Evolutionary conservation across 2,797 vertebrate genomes (phyloP).

Genomic region (Acropternis orthonyx): DNA sequence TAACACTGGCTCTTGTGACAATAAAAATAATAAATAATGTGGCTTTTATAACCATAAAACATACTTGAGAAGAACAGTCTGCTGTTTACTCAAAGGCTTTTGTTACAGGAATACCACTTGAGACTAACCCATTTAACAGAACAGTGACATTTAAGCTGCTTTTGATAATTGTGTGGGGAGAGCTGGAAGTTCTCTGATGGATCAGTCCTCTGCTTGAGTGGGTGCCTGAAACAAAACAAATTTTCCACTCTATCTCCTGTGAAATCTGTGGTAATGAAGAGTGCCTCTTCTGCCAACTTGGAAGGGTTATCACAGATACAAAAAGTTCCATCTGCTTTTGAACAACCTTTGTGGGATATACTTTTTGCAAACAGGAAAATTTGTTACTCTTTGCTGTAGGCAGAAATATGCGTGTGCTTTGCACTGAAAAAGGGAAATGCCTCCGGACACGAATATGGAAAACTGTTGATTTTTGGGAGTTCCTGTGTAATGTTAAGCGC

Average conservation of each 20-base stretch:
- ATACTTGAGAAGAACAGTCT: background rate
- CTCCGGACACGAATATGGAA: background rate
- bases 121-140: background rate
- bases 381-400: background rate
- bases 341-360: fast-evolving
- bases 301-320: background rate
- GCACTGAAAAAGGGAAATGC: background rate
- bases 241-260: background rate
- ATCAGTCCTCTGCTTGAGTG: background rate
- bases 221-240: background rate
- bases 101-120: background rate
- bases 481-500: background rate
- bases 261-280: background rate
- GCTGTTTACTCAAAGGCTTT: background rate
- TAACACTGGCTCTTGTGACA: background rate
- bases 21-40: background rate
- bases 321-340: background rate
- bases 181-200: background rate
- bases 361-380: background rate
- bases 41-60: background rate
- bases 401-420: background rate
- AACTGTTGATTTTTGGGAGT: background rate
- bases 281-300: background rate
- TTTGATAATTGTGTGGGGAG: background rate
- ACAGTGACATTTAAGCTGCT: background rate